Evolutionary conservation across 2,113 vertebrate species (phyloP).

Genomic region (Phrynosoma blainvillii): DNA sequence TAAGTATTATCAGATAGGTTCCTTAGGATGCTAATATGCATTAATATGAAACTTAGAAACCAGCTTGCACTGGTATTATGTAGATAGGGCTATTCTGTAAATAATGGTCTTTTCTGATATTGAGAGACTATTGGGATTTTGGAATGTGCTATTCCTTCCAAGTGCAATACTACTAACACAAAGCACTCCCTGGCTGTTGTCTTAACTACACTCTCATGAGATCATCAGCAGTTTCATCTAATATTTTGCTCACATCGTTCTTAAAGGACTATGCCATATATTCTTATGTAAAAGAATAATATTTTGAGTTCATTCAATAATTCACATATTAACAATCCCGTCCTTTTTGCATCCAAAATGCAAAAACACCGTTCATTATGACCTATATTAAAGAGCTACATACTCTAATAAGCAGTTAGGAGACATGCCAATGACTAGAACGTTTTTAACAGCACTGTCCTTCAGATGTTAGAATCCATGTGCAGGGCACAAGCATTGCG

Average conservation of each 20-base stretch:
- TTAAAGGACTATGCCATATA: neutral
- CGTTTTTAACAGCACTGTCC: neutral
- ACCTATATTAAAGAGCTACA: neutral
- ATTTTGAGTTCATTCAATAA: neutral
- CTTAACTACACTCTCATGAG: conserved; percentile 26
- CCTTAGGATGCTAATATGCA: conserved; percentile 59
- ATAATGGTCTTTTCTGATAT: conserved; percentile 49
- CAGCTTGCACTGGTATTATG: conserved; percentile 20
- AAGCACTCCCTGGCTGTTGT: neutral
- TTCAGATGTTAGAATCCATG: neutral
- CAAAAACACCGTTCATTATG: fast-evolving
- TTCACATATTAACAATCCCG: neutral
- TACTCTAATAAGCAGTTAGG: conserved; percentile 43
- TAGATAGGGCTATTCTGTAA: conserved; percentile 55
- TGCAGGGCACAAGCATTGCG: conserved; percentile 50
- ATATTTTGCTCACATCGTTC: neutral
- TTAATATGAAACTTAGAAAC: conserved; percentile 62
- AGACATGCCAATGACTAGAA: neutral
- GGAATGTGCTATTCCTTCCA: conserved; percentile 24
- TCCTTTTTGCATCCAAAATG: neutral
- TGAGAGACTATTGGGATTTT: conserved; percentile 34
- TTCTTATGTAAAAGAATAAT: neutral
- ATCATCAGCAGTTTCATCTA: neutral
- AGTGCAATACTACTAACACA: conserved; percentile 36
- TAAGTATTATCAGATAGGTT: conserved; percentile 66